Conservation (phyloP, 2,113 vertebrate genomes). For the Puma concolor region DNA sequence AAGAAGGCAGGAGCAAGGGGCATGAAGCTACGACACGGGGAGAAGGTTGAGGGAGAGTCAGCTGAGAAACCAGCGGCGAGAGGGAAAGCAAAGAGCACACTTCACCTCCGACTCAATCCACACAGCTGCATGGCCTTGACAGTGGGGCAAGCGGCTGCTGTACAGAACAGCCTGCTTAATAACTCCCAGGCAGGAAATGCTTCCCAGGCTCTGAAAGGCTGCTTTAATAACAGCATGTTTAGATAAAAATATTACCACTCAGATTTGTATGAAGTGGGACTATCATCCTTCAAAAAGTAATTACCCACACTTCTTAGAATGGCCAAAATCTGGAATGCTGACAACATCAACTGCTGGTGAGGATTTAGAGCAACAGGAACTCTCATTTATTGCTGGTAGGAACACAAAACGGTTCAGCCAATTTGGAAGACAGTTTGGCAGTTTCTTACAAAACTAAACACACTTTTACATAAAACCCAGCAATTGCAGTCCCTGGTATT, state of each 20-base stretch:
- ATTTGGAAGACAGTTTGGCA: neutral
- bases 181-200: neutral
- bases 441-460: conserved; percentile 7
- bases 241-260: neutral
- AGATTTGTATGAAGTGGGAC: neutral
- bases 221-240: neutral
- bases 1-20: neutral
- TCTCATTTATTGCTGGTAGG: neutral
- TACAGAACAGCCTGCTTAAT: neutral
- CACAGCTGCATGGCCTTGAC: neutral
- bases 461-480: neutral
- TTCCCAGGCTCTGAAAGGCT: neutral
- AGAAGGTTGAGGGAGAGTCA: neutral
- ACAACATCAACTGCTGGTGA: neutral
- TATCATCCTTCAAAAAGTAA: neutral
- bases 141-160: neutral
- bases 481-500: neutral
- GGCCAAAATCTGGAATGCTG: neutral
- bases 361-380: neutral
- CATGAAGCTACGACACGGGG: neutral
- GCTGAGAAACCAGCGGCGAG: no score
- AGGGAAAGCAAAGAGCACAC: no score
- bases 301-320: neutral
- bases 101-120: neutral
- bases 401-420: neutral